Evolutionary conservation across 2,888 invertebrate species (phyloP), one percentile per base, ranked within the genome.

Genomic region (Polymixis lichenea): DNA sequence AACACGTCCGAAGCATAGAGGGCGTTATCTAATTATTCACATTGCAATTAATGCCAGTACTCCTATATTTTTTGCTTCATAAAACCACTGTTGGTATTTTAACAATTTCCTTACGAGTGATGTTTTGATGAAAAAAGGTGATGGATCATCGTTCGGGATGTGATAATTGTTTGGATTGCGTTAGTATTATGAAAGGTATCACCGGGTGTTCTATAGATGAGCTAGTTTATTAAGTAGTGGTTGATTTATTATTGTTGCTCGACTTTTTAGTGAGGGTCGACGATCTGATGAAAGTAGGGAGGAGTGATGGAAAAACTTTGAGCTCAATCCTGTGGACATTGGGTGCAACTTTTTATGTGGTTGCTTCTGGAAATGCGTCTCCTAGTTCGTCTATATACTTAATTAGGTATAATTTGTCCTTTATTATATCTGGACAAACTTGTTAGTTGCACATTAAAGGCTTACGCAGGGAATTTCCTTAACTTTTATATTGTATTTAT

Each of bases 71-170:
- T 92, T 94, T 93, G 72, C 82, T 60, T 72, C 38, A 68, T 64
- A 78, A 72, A 80, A 88, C 80, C 71, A 78, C 70, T 77, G 86
- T 81, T 90, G 93, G 92, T 85, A 92, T 91, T 93, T 92, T 92
- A 93, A 94, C 91, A 90, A 93, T 93, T 92, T 93, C 92, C 93
- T 90, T 92, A 90, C 86, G 75, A 71, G 90, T 88, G 86, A 85
- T 85, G 87, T 91, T 90, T 89, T 80, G 86, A 89, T 90, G 75
- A 87, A 91, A 81, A 78, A 79, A 79, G 75, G 53, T 72, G 87
- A 82, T 73, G 73, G 83, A 83, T 83, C 32, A 79, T 56, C 70
- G 64, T 65, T 69, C 72, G 22, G 62, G 60, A 61, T 28, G 70
- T 77, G 77, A 65, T 79, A 62, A 78, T 84, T 80, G 72, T 82